A percentile compares a stretch with the other conserved stretches of the same genome.
Conservation (phyloP, 1,140 invertebrate genomes). For the Heterodera carotae region DNA sequence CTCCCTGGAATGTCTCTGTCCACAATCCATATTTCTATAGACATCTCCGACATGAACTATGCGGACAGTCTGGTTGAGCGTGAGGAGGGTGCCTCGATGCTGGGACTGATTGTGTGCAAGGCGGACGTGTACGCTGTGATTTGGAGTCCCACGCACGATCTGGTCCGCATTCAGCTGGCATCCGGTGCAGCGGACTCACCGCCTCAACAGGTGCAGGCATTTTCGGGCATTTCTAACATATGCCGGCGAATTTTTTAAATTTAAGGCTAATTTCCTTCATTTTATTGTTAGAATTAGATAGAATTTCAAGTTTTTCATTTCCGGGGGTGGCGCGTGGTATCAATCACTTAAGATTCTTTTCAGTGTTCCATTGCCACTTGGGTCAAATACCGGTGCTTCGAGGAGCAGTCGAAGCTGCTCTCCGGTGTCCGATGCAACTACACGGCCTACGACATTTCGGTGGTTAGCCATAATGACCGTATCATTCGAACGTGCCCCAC, state of each 20-base stretch:
- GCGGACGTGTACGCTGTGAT: conserved; percentile 15
- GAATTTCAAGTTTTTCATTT: too few species aligned
- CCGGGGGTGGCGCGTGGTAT: too few species aligned
- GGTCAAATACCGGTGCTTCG: conserved; percentile 20
- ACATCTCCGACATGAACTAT: not conserved
- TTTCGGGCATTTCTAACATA: not conserved
- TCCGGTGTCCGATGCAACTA: conserved; percentile 9
- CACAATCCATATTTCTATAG: not conserved
- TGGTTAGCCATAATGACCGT: not conserved
- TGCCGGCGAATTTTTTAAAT: too few species aligned
- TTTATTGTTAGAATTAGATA: too few species aligned
- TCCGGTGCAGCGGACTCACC: not conserved
- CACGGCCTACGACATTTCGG: conserved; percentile 18
- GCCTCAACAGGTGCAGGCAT: not conserved
- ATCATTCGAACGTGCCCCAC: not conserved
- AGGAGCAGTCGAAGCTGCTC: conserved; percentile 12
- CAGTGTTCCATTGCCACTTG: not conserved
- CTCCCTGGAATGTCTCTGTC: too few species aligned
- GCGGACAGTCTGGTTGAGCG: not conserved
- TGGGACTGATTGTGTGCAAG: not conserved
- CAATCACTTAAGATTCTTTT: too few species aligned
- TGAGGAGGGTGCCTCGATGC: not conserved
- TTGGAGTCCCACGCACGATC: conserved; percentile 11
- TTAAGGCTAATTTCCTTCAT: too few species aligned
- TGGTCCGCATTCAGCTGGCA: conserved; percentile 16